Evolutionary conservation across 2,113 vertebrate species (phyloP).

Genomic region (Carettochelys insculpta): DNA sequence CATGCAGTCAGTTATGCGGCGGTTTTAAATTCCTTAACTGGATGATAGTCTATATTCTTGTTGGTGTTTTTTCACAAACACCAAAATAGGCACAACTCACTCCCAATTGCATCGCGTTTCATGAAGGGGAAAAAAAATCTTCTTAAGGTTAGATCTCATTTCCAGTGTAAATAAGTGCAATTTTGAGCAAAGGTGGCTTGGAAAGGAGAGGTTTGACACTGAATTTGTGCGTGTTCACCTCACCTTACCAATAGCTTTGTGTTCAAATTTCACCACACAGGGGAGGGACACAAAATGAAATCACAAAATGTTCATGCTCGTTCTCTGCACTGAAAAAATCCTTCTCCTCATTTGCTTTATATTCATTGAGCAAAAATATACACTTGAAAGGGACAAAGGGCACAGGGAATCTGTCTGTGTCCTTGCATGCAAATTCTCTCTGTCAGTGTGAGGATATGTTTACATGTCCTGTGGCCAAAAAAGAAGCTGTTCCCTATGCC

Average conservation of each 20-base stretch:
- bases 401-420: not conserved
- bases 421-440: not conserved
- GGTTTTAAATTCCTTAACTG: not conserved
- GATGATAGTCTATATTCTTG: not conserved
- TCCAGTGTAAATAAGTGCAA: not conserved
- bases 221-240: not conserved
- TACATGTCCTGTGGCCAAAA: not conserved
- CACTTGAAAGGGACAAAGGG: not conserved
- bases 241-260: not conserved
- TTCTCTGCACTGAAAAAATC: not conserved
- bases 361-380: not conserved
- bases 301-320: not conserved
- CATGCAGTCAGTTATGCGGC: not conserved
- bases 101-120: not conserved
- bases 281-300: not conserved
- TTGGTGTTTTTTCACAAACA: not conserved
- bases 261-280: not conserved
- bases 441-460: accelerated
- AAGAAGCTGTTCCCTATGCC: not conserved
- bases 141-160: not conserved
- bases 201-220: not conserved
- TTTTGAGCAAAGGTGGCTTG: not conserved
- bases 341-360: not conserved
- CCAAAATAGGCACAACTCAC: not conserved
- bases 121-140: not conserved